A percentile compares a stretch with the other conserved stretches of the same genome.
phyloP scores from a whole-genome alignment of 2,888 invertebrate genomes.

The Neoascia interrupta region DNA sequence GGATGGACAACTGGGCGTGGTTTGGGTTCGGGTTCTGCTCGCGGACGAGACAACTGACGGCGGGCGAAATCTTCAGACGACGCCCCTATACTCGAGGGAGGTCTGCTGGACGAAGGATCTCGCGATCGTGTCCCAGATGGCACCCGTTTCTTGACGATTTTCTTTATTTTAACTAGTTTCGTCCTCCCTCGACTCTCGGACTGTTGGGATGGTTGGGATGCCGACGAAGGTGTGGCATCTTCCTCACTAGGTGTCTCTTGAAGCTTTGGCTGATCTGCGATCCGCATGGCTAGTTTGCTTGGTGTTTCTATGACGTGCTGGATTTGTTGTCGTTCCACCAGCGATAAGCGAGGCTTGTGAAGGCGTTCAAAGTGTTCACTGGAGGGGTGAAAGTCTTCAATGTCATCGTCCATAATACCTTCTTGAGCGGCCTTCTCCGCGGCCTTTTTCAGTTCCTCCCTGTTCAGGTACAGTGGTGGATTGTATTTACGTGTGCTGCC shows the following conservation, averaged over 20 bases:
- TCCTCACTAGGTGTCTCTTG: constrained; percentile 72
- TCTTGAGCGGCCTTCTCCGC: constrained; percentile 81
- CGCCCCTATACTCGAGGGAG: constrained; percentile 58
- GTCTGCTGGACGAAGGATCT: constrained; percentile 74
- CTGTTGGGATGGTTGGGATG: constrained; percentile 70
- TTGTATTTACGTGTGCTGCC: constrained; percentile 80
- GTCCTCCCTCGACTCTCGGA: constrained; percentile 77
- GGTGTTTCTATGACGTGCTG: constrained; percentile 75
- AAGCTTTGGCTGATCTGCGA: constrained; percentile 48
- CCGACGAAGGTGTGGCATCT: constrained; percentile 53
- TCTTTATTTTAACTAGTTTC: constrained; percentile 76
- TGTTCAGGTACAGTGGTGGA: constrained; percentile 82
- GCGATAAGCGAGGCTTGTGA: constrained; percentile 76
- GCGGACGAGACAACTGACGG: background rate
- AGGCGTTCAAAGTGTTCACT: constrained; percentile 70
- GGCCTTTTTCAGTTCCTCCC: constrained; percentile 83
- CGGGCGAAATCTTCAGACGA: constrained; percentile 36
- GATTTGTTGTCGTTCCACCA: constrained; percentile 77
- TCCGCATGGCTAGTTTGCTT: constrained; percentile 73
- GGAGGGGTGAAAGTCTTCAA: constrained; percentile 67
- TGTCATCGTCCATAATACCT: constrained; percentile 61
- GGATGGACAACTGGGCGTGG: background rate
- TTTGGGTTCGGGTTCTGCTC: background rate
- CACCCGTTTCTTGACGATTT: constrained; percentile 76
- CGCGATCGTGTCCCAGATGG: constrained; percentile 77